phyloP scores from a whole-genome alignment of 2,797 vertebrate genomes.

The Acipenser ruthenus region DNA sequence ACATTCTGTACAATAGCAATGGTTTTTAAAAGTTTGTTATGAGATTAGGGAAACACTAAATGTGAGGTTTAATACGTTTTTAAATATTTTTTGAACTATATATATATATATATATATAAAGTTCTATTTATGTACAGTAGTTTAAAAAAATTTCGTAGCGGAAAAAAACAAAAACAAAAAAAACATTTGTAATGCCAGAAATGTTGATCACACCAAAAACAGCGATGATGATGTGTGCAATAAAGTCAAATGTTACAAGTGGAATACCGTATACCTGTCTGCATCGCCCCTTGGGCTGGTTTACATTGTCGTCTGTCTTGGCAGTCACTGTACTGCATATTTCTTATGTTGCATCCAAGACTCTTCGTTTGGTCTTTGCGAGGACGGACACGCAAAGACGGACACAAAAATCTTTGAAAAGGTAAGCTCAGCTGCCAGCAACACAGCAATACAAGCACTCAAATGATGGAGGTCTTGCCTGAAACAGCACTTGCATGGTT shows the following conservation, averaged over 20 bases:
- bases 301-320: constrained; percentile 25
- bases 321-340: constrained; percentile 10
- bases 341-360: no score
- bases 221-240: constrained; percentile 56
- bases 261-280: constrained; percentile 37
- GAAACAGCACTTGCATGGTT: no score
- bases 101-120: constrained; percentile 37
- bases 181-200: constrained; percentile 50
- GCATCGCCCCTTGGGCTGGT: constrained; percentile 37
- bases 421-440: no score
- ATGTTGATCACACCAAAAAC: constrained; percentile 57
- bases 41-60: constrained; percentile 49
- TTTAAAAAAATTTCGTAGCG: constrained; percentile 13
- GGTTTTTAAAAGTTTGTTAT: constrained; percentile 27
- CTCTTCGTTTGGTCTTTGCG: no score
- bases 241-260: constrained; percentile 62
- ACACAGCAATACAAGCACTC: no score
- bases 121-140: constrained; percentile 48
- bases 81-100: constrained; percentile 30
- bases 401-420: no score
- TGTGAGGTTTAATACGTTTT: constrained; percentile 30
- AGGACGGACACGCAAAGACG: no score
- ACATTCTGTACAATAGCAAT: constrained; percentile 35
- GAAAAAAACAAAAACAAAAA: constrained; percentile 32
- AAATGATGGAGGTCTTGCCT: no score